phyloP scores from a whole-genome alignment of 2,113 vertebrate species.

The Mormyrus lacerda region DNA sequence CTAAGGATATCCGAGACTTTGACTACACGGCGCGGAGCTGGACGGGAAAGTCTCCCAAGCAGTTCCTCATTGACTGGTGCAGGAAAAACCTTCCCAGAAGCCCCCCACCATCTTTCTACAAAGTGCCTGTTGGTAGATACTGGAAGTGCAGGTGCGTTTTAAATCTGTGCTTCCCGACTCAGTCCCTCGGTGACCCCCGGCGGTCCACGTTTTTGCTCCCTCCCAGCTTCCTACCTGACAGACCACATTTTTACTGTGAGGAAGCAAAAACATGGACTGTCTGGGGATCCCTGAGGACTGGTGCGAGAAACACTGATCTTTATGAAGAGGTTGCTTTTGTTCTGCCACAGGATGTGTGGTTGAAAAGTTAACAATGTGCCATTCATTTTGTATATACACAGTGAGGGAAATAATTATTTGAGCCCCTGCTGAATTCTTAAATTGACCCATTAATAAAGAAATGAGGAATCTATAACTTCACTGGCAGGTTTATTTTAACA shows the following conservation, averaged over 20 bases:
- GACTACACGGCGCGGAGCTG: constrained; percentile 95
- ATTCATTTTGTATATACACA: too few relatives aligned
- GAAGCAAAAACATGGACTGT: background rate
- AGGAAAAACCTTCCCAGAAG: constrained; percentile 91
- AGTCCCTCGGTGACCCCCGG: background rate
- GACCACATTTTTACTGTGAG: background rate
- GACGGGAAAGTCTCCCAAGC: constrained; percentile 98
- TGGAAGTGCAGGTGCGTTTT: constrained; percentile 88
- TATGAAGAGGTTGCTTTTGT: background rate
- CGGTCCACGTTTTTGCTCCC: background rate
- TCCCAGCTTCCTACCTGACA: background rate
- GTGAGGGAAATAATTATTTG: too few relatives aligned
- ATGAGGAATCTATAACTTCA: too few relatives aligned
- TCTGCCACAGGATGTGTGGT: background rate
- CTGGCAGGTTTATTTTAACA: too few relatives aligned
- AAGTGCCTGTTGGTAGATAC: constrained; percentile 78
- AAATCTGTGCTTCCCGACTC: constrained; percentile 1
- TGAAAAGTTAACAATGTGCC: background rate
- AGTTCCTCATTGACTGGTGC: constrained; percentile 98
- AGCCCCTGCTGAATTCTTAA: too few relatives aligned
- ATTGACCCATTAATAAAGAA: too few relatives aligned
- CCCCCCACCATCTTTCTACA: constrained; percentile 83
- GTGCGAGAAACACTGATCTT: background rate
- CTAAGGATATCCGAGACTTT: constrained; percentile 84
- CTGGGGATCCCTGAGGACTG: background rate